Evolutionary conservation across 1,140 invertebrate species (phyloP).

Genomic region (Macrosteles quadrilineatus): DNA sequence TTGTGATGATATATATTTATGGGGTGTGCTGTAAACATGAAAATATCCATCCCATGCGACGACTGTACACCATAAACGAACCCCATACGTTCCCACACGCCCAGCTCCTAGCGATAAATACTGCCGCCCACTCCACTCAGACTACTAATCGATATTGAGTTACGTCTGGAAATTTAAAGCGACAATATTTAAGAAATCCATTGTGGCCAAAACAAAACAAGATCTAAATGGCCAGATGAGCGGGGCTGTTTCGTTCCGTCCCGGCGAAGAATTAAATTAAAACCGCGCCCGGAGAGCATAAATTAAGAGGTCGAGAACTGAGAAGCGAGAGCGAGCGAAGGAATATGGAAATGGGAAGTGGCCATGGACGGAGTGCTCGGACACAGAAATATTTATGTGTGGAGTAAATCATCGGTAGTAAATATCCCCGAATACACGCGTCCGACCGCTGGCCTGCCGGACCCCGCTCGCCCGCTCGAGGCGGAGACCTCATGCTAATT

Average conservation of each 20-base stretch:
- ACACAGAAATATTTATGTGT: slow-evolving; percentile 1
- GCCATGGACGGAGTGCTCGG: background rate
- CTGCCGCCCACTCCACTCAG: too few relatives aligned
- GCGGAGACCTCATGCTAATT: slow-evolving; percentile 13
- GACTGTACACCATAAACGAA: too few relatives aligned
- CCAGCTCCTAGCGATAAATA: too few relatives aligned
- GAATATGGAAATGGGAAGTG: slow-evolving; percentile 19
- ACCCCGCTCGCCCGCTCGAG: background rate
- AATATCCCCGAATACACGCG: slow-evolving; percentile 18
- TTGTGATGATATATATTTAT: too few relatives aligned
- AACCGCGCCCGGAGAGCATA: slow-evolving; percentile 19
- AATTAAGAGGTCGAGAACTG: slow-evolving; percentile 19
- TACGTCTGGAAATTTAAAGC: slow-evolving; percentile 10
- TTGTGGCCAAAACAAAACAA: slow-evolving; percentile 19
- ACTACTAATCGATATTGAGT: slow-evolving; percentile 9
- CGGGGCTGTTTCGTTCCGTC: background rate
- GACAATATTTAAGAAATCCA: slow-evolving; percentile 12
- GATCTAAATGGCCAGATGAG: slow-evolving; percentile 4
- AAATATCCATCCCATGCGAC: too few relatives aligned
- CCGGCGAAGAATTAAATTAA: slow-evolving; percentile 21
- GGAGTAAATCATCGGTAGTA: slow-evolving; percentile 21
- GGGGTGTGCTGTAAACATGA: too few relatives aligned
- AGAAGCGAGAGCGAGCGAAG: background rate
- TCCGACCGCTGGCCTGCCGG: too few relatives aligned
- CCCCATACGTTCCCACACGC: too few relatives aligned